Evolutionary conservation across 1,140 invertebrate genomes (phyloP), one percentile per base, ranked within the genome.

Genomic region (Ylistrum balloti): DNA sequence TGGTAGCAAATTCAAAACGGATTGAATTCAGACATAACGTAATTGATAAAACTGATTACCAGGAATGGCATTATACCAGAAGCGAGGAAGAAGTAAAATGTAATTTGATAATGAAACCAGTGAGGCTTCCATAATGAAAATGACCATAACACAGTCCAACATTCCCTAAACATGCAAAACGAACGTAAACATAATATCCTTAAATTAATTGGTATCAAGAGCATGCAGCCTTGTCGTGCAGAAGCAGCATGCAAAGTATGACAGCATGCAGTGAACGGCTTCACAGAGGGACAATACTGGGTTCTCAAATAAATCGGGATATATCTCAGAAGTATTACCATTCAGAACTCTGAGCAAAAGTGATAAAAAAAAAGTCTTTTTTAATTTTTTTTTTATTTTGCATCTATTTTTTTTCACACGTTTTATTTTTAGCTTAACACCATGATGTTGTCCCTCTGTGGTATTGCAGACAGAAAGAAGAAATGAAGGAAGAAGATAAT

Each of bases 191-290:
- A 74, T 74, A 28, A 74, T 74, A 74, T 74, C 56, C 56, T 74
- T 74, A 74, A 74, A 74, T 74, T 74, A 74, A 74, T 74, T 74
- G 56, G 56, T 28, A 74, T 74, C 56, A 74, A 74, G 56, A 74
- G 3, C 56, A 74, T 74, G 56, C 56, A 74, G 56, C 22, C 56
- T 74, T 74, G 56, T 74, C 56, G 56, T 74, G 56, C 56, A 74
- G 56, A 74, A 22, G 5, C 22, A 28, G 56, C 56, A 74, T 74
- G 56, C 56, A n/a, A 74, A 7, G 56, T 74, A 74, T 11, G 56
- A 74, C 56, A 74, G 56, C 56, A 74, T 74, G 56, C 56, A 74
- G 56, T 28, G 56, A 28, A 74, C n/a, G 22, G 3, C 22, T n/a
- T 28, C n/a, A n/a, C 56, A 17, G 56, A 74, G 28, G n/a, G 22